Base-by-base conservation (phyloP, 2,797 vertebrate species). In the Tokudaia tokunoshimensis region DNA sequence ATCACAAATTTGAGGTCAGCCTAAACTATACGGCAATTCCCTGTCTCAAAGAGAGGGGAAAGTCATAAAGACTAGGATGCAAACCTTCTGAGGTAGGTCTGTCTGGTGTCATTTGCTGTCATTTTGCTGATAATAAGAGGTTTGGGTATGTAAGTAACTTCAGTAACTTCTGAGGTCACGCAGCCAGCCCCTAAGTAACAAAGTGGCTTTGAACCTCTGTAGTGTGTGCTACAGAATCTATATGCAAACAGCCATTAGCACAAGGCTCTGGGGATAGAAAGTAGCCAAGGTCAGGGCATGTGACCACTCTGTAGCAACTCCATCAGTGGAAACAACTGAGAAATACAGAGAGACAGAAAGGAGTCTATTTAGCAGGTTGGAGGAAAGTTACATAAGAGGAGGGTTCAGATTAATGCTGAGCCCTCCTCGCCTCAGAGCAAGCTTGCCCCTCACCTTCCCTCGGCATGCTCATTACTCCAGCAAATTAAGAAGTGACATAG, bases 351-450 rank as follows among this genome's bases (percentile, higher is more conserved):
- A 41, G 57, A 82, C 26, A 1, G 47, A 75, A 67, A 89, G 75
- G 79, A 81, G 78, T 61, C 75, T 85, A 85, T 76, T 96, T 93
- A 83, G 84, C 81, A 79, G 44, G 8, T 93, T 96, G 61, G 81
- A 89, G 86, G 94, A 94, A 93, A 92, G 92, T 79, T 52, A 72
- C 65, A 76, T 78, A 52, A 94, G 91, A 95, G 50, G 92, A 89
- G 67, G 6, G 75, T 95, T 88, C 44, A 47, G 89, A 87, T 89
- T 75, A 55, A 20, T 61, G 37, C 17, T 15, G 80, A 70, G 6
- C 19, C 61, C 34, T 75, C 31, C 24, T 90, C 70, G 85, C 70
- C 84, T 78, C 55, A 15, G n/a, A 70, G 44, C 67, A 89, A 78
- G 67, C 57, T 81, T 61, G 41, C 74, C 31, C 67, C 72, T 92